Conservation (phyloP, 2,888 invertebrate species). For the Monopis laevigella region DNA sequence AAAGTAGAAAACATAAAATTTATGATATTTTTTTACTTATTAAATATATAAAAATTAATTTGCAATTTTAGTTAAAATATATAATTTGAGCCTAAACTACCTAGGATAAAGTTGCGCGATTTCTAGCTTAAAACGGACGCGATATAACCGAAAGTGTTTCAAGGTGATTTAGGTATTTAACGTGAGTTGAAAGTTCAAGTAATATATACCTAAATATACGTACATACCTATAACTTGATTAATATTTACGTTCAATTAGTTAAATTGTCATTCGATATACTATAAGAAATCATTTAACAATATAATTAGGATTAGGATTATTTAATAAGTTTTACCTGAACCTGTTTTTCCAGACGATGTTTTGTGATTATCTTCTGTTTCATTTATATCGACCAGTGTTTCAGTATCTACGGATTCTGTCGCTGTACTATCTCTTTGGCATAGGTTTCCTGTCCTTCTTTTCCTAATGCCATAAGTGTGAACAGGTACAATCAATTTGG, state of each 20-base stretch:
- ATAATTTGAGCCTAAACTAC: constrained; percentile 9
- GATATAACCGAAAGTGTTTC: constrained; percentile 46
- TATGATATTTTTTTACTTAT: not conserved
- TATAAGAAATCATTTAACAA: too few species aligned
- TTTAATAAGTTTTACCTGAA: constrained; percentile 29
- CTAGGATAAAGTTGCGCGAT: constrained; percentile 19
- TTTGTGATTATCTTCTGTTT: constrained; percentile 28
- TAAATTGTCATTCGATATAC: too few species aligned
- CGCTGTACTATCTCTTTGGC: constrained; percentile 55
- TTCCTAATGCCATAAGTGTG: constrained; percentile 86
- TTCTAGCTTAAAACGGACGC: constrained; percentile 23
- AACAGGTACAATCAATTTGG: constrained; percentile 86
- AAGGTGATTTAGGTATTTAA: constrained; percentile 36
- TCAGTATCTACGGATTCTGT: constrained; percentile 54
- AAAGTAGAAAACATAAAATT: too few species aligned
- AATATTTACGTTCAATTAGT: too few species aligned
- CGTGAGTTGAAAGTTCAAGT: constrained; percentile 35
- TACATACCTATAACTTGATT: too few species aligned
- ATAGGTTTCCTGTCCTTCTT: constrained; percentile 81
- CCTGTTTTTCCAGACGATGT: constrained; percentile 16
- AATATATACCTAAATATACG: constrained; percentile 9
- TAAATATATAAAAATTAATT: not conserved
- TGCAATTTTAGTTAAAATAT: not conserved
- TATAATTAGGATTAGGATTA: too few species aligned
- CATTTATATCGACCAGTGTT: constrained; percentile 49